Conservation (phyloP, 2,113 vertebrate genomes). For the Herpailurus yagouaroundi region DNA sequence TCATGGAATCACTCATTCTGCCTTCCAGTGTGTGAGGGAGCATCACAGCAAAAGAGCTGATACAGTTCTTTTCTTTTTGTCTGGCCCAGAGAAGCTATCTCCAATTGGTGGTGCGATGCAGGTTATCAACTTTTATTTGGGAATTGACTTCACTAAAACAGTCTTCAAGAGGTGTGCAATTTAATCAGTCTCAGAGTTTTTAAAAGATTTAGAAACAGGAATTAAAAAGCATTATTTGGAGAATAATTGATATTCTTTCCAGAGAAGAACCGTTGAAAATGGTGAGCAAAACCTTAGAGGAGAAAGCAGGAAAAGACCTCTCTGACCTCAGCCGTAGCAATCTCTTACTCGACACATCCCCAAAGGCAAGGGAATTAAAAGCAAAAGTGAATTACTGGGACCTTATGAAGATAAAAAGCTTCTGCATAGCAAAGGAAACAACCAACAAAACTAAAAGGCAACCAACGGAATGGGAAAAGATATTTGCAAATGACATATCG, state of each 20-base stretch:
- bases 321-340: too few species aligned
- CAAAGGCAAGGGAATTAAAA: too few species aligned
- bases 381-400: too few species aligned
- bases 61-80: neutral
- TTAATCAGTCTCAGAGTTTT: constrained; percentile 16
- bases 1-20: neutral
- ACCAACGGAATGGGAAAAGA: too few species aligned
- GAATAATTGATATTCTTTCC: constrained; percentile 54
- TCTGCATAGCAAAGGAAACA: too few species aligned
- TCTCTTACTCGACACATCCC: too few species aligned
- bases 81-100: neutral
- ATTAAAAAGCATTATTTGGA: constrained; percentile 30
- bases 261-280: constrained; percentile 2
- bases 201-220: constrained; percentile 23
- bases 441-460: too few species aligned
- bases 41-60: neutral
- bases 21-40: neutral
- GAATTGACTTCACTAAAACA: constrained; percentile 32
- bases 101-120: neutral
- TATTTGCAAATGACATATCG: too few species aligned
- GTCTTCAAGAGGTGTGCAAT: neutral
- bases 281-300: too few species aligned
- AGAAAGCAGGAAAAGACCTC: too few species aligned
- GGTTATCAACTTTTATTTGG: neutral
- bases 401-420: too few species aligned